A percentile compares a stretch with the other conserved stretches of the same genome.
These are phyloP conservation scores for Coregonus clupeaformis DNA, from an alignment of 2,113 vertebrate genomes.

Conservation along the genomic window DNA sequence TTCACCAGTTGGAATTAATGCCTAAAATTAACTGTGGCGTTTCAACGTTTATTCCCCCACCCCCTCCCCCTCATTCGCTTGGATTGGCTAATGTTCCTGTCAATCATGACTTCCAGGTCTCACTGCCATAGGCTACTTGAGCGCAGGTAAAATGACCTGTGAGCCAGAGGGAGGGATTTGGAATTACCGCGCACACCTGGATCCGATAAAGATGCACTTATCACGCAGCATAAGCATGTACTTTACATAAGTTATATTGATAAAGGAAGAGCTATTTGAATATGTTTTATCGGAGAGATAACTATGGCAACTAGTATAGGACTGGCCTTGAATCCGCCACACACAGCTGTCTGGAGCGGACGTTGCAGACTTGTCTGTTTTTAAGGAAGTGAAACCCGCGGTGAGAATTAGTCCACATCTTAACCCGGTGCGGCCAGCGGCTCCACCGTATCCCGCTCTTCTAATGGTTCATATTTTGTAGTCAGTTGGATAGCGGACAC, in stretches of 20 bases:
- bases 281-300: neutral
- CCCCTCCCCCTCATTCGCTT: neutral
- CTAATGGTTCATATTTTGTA: no score
- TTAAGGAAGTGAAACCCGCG: slow-evolving; percentile 85
- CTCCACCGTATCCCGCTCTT: no score
- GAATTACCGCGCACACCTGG: slow-evolving; percentile 50
- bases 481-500: no score
- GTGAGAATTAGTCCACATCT: slow-evolving; percentile 58
- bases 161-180: slow-evolving; percentile 53
- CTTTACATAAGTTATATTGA: slow-evolving; percentile 17
- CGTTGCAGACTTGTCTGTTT: slow-evolving; percentile 76
- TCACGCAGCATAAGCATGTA: slow-evolving; percentile 3
- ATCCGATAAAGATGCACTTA: slow-evolving; percentile 29
- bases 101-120: slow-evolving; percentile 22
- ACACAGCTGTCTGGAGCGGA: slow-evolving; percentile 76
- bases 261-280: slow-evolving; percentile 1
- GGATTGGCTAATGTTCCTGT: slow-evolving; percentile 41
- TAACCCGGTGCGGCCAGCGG: slow-evolving; percentile 32
- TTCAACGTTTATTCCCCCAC: no score
- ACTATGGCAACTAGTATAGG: slow-evolving; percentile 77
- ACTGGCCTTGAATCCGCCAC: slow-evolving; percentile 71
- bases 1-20: no score
- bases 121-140: slow-evolving; percentile 61
- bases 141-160: slow-evolving; percentile 78
- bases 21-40: no score